These are phyloP conservation scores for Tuberolachnus salignus DNA, from an alignment of 2,888 invertebrate species.

Conservation along the genomic window DNA sequence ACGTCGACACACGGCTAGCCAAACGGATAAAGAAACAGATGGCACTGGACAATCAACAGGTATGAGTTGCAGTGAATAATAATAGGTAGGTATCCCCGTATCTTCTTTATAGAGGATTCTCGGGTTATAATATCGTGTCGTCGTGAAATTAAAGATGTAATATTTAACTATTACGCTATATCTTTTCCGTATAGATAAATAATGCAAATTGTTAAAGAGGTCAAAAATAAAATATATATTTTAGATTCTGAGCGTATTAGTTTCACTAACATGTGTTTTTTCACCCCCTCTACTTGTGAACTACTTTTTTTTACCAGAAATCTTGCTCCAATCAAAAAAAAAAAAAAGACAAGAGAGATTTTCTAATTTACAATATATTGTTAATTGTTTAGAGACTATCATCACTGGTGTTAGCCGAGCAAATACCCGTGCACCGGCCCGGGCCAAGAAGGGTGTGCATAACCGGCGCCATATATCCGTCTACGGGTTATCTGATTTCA, in stretches of 20 bases:
- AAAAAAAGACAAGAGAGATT: too few species aligned
- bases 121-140: neutral
- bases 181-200: too few species aligned
- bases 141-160: too few species aligned
- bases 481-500: conserved; percentile 3
- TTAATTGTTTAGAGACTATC: conserved; percentile 7
- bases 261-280: too few species aligned
- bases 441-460: conserved; percentile 18
- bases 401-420: neutral
- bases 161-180: too few species aligned
- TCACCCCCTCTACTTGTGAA: too few species aligned
- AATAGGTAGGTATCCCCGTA: neutral
- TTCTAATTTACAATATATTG: too few species aligned
- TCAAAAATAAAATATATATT: too few species aligned
- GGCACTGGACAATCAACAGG: conserved; percentile 21
- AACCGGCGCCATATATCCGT: conserved; percentile 27
- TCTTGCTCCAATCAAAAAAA: too few species aligned
- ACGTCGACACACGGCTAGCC: conserved; percentile 14
- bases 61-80: neutral
- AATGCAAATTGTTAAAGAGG: too few species aligned
- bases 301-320: too few species aligned
- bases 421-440: neutral
- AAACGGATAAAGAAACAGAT: conserved; percentile 12
- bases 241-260: too few species aligned
- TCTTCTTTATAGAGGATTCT: neutral